Evolutionary conservation across 2,113 vertebrate genomes (phyloP), one percentile per base, ranked within the genome.

Genomic region (Oncorhynchus masou): DNA sequence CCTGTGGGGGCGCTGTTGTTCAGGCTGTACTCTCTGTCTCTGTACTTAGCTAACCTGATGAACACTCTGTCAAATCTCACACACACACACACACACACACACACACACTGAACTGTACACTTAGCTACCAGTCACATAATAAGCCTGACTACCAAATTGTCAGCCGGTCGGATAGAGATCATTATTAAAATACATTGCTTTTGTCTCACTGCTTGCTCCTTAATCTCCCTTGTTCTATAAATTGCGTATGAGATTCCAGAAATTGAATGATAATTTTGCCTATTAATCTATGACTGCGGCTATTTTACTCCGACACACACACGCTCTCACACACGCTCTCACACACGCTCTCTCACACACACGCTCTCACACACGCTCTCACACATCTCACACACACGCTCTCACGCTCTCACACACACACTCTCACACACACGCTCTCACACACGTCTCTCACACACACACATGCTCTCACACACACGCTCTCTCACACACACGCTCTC

Each of bases 181-280:
- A 88, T 96, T 94, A 94, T 93, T 94, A 94, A 93, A 98, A 94
- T 93, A 92, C 92, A 94, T 93, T 93, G 92, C 94, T 96, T 95
- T 96, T 94, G 93, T 96, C 92, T 87, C 94, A 91, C 91, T 94
- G 90, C 93, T 94, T 94, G 88, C 94, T 95, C 96, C 91, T 97
- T 96, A 96, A 96, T 96, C 95, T 96, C 92, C 91, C 94, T 95
- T 96, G 94, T 96, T 97, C 95, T 95, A 73, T 95, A 95, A 96
- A 96, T 96, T 95, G 95, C 95, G 92, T 94, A 96, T 97, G 96
- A 97, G 96, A 96, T 96, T 98, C 95, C 95, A 94, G 94, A 96
- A 97, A 97, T 97, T 96, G 96, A 98, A 98, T 97, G 96, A 97
- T 98, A 98, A 98, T 99, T 97, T 97, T 92, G 97, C 95, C 94